Base-by-base conservation (phyloP, 2,888 invertebrate species). In the Plusia festucae region DNA sequence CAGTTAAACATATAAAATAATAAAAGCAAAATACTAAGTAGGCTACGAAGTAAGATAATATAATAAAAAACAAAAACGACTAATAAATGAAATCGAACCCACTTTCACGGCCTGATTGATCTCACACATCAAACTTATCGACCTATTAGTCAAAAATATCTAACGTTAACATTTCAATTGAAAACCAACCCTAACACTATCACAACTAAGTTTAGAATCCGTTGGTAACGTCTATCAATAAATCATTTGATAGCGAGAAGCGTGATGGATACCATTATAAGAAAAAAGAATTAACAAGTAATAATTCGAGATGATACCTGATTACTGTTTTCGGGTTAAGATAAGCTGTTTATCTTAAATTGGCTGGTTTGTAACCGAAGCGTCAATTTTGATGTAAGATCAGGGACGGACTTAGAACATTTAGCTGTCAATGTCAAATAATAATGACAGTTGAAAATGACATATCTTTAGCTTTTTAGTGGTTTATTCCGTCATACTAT, bases 311-410 rank as follows among this genome's bases (percentile, higher is more conserved):
- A 88, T 89, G 89, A 88, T 85, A 84, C 79, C 82, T 84, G 88
- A 91, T 90, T 88, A 89, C 87, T 83, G 85, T 85, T 85, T 86
- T 83, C 81, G 83, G 82, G 84, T 81, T 83, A 78, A 76, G 88
- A 90, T 90, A 85, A 88, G 87, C 84, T 86, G 88, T 90, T 90
- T 88, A 90, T 90, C 87, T 90, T 81, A 89, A 91, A 91, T 88
- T 88, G 88, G 84, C 87, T 81, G 86, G 86, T 85, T 88, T 88
- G 87, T 85, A 88, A 78, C 79, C 79, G 85, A 78, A 73, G 82
- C 83, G 82, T 82, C 79, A 82, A 82, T 82, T 83, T 79, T 68
- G 62, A 72, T 70, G 61, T 44, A 53, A 13, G 57, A 16, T n/a
- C 80, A 79, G 78, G n/a, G 9, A 67, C 13, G 76, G 11, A 76